Percentiles rank a stretch among this genome's conserved stretches.
Conservation (phyloP, 2,888 invertebrate species). For the Criorhina ranunculi region DNA sequence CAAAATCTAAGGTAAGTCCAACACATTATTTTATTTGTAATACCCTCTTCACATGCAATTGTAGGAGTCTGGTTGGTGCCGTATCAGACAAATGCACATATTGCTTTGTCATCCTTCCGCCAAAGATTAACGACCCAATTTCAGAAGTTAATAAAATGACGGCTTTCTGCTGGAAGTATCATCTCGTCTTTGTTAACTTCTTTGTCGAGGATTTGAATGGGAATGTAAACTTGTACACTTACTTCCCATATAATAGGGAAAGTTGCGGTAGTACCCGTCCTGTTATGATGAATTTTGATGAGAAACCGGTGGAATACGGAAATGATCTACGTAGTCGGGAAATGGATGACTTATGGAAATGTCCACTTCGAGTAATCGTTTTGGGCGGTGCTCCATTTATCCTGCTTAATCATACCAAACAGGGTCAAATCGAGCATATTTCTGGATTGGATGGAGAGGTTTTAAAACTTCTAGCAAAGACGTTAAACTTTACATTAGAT, state of each 20-base stretch:
- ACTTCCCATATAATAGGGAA: too few species aligned
- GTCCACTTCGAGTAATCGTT: slow-evolving; percentile 63
- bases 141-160: not conserved
- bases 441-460: not conserved
- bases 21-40: not conserved
- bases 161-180: not conserved
- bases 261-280: too few species aligned
- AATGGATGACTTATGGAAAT: not conserved
- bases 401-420: slow-evolving; percentile 17
- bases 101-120: not conserved
- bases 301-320: too few species aligned
- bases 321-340: too few species aligned
- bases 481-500: not conserved
- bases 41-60: not conserved
- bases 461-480: not conserved
- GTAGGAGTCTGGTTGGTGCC: not conserved
- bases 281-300: too few species aligned
- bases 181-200: too few species aligned
- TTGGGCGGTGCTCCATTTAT: slow-evolving; percentile 78
- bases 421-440: not conserved
- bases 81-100: not conserved
- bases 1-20: not conserved
- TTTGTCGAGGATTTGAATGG: too few species aligned
- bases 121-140: not conserved
- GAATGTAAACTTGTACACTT: too few species aligned